These are phyloP conservation scores for Scaptomyza reducta DNA, from an alignment of 2,888 invertebrate genomes.

Conservation along the genomic window DNA sequence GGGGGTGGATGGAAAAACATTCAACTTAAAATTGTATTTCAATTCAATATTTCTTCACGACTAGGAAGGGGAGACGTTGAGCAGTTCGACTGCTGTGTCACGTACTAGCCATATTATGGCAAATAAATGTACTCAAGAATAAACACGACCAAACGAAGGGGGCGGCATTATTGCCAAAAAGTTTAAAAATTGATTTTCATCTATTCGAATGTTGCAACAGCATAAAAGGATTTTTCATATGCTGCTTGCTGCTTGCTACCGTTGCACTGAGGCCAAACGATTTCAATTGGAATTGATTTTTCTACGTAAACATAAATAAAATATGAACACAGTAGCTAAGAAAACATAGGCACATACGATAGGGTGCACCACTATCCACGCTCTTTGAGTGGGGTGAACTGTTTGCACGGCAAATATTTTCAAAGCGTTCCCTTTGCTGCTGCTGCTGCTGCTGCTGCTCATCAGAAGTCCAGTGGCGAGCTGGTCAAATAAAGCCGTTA, in stretches of 20 bases:
- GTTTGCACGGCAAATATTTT: constrained; percentile 72
- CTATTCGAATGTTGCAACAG: constrained; percentile 46
- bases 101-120: constrained; percentile 77
- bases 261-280: constrained; percentile 25
- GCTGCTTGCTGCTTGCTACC: constrained; percentile 14
- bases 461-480: constrained; percentile 74
- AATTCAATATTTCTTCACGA: constrained; percentile 57
- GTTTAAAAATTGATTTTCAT: constrained; percentile 79
- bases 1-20: constrained; percentile 10
- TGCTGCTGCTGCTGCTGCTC: constrained; percentile 25
- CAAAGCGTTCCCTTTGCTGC: constrained; percentile 28
- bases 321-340: constrained; percentile 61
- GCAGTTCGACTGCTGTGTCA: constrained; percentile 33
- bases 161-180: constrained; percentile 64
- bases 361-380: constrained; percentile 20
- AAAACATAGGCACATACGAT: constrained; percentile 10
- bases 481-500: constrained; percentile 79
- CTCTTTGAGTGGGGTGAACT: constrained; percentile 6
- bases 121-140: constrained; percentile 81
- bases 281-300: constrained; percentile 76
- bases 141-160: constrained; percentile 41
- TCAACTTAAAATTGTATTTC: constrained; percentile 53
- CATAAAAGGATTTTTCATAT: constrained; percentile 74
- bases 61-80: not conserved
- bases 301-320: constrained; percentile 79